A percentile compares a stretch with the other conserved stretches of the same genome.
phyloP scores from a whole-genome alignment of 2,888 invertebrate species.

The Megaustenia siamemsis region DNA sequence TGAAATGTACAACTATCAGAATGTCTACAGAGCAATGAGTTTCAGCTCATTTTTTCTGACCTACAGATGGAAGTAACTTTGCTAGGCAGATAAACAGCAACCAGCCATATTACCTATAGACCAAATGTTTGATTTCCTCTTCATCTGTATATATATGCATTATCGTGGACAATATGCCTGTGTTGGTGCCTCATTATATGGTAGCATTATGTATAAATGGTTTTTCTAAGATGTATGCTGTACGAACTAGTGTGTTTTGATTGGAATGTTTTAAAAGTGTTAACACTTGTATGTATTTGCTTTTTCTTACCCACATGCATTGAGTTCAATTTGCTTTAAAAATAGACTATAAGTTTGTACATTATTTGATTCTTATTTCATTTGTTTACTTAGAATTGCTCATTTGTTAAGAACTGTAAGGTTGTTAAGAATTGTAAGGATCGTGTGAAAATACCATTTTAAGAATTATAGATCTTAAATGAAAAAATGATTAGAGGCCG shows the following conservation, averaged over 20 bases:
- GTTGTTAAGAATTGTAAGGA: no score
- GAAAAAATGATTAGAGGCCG: no score
- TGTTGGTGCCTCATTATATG: neutral
- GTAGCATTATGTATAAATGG: neutral
- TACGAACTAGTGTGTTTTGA: neutral
- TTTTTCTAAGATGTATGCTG: neutral
- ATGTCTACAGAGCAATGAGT: neutral
- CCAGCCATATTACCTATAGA: neutral
- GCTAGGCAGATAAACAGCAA: neutral
- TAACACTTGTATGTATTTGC: neutral
- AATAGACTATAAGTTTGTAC: neutral
- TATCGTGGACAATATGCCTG: neutral
- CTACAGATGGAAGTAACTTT: neutral
- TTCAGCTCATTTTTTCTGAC: neutral
- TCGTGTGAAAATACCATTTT: no score
- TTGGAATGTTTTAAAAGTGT: neutral
- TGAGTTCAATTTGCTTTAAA: neutral
- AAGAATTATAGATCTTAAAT: no score
- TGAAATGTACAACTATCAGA: neutral
- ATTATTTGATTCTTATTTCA: neutral
- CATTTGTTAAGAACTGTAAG: no score
- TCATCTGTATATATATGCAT: constrained; percentile 17
- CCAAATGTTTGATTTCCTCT: constrained; percentile 3
- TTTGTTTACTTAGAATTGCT: neutral
- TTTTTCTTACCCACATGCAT: neutral